These are phyloP conservation scores for Trissonchulus latispiculum DNA, from an alignment of 2,888 invertebrate genomes.

Conservation along the genomic window DNA sequence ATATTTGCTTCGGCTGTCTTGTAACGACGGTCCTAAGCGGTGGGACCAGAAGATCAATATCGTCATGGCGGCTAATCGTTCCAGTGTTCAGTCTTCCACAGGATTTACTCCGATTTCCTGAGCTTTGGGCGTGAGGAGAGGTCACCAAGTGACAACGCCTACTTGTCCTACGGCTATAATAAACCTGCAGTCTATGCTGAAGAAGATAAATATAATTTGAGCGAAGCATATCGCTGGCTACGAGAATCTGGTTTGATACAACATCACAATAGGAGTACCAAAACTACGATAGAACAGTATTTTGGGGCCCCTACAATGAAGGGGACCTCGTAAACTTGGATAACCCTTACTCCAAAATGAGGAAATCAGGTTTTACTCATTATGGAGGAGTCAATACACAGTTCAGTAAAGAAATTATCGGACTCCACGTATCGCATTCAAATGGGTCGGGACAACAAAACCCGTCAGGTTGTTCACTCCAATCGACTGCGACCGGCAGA, in stretches of 20 bases:
- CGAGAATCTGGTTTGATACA: neutral
- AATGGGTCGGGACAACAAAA: neutral
- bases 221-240: neutral
- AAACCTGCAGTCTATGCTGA: neutral
- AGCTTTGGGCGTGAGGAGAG: neutral
- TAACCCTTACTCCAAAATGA: neutral
- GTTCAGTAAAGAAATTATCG: neutral
- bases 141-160: neutral
- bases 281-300: neutral
- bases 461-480: neutral
- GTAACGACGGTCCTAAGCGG: neutral
- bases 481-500: too few species aligned
- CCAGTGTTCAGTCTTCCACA: neutral
- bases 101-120: neutral
- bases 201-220: neutral
- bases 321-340: neutral
- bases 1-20: neutral
- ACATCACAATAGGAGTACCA: neutral
- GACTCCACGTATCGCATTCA: neutral
- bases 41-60: neutral
- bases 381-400: too few species aligned
- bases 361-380: too few species aligned
- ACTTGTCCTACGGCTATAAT: neutral
- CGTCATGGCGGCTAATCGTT: neutral
- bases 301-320: neutral